A percentile compares a stretch with the other conserved stretches of the same genome.
Conservation (phyloP, 1,140 invertebrate genomes). For the Eufriesea mexicana region DNA sequence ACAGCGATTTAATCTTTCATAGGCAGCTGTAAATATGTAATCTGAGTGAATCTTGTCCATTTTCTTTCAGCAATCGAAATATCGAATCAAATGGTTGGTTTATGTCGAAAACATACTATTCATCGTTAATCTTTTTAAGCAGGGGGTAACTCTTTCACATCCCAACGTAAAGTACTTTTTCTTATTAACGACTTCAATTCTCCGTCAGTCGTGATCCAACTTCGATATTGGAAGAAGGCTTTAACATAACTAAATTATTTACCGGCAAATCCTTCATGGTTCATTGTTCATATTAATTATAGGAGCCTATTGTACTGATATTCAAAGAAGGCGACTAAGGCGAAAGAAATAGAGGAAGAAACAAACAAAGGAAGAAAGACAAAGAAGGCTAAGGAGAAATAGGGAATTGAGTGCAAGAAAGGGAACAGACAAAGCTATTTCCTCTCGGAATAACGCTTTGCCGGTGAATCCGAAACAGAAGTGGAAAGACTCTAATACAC, state of each 20-base stretch:
- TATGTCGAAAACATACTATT: not conserved
- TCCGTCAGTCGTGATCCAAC: not conserved
- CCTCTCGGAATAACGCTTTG: constrained; percentile 40
- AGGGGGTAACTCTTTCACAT: too few relatives aligned
- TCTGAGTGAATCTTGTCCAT: too few relatives aligned
- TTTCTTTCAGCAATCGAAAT: not conserved
- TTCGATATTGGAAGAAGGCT: not conserved
- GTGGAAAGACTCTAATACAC: constrained; percentile 47
- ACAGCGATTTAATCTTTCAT: not conserved
- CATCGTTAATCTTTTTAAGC: too few relatives aligned
- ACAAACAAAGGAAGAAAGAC: constrained; percentile 7
- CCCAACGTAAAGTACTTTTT: too few relatives aligned
- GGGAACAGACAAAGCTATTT: constrained; percentile 49
- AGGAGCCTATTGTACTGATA: not conserved
- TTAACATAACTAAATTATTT: constrained; percentile 26
- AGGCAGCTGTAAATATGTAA: not conserved
- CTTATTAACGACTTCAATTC: not conserved
- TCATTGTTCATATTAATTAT: constrained; percentile 30
- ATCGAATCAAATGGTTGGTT: not conserved
- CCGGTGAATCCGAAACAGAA: constrained; percentile 49
- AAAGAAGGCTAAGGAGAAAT: not conserved
- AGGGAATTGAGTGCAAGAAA: constrained; percentile 19
- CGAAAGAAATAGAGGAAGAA: not conserved
- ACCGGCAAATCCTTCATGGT: not conserved
- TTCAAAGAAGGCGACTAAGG: not conserved